A percentile compares a stretch with the other conserved stretches of the same genome.
Conservation (phyloP, 2,888 invertebrate genomes). For the Caenorhabditis sulstoni region DNA sequence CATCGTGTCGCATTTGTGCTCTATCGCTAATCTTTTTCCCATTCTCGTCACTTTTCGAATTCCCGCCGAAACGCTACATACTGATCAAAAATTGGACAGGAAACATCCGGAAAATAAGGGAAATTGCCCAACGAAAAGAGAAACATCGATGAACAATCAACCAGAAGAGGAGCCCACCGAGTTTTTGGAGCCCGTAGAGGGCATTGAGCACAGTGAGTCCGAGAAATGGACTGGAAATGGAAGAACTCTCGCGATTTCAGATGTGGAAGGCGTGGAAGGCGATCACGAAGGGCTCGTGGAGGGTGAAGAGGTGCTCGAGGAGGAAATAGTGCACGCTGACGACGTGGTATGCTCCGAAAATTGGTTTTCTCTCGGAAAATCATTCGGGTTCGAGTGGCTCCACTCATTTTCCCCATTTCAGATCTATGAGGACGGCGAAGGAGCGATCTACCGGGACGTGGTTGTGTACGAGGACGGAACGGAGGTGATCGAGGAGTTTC, state of each 20-base stretch:
- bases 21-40: constrained; percentile 24
- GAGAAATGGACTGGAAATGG: not conserved
- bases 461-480: constrained; percentile 40
- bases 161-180: constrained; percentile 33
- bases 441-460: constrained; percentile 3
- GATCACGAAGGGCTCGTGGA: constrained; percentile 44
- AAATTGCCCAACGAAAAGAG: not conserved
- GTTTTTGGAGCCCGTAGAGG: constrained; percentile 21
- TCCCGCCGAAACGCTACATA: not conserved
- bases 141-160: constrained; percentile 32
- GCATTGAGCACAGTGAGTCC: constrained; percentile 27
- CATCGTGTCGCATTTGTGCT: constrained; percentile 43
- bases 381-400: too few relatives aligned
- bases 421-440: too few relatives aligned
- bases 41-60: constrained; percentile 1
- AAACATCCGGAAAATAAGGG: not conserved
- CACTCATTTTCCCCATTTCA: not conserved
- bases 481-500: constrained; percentile 42
- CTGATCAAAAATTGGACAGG: too few relatives aligned
- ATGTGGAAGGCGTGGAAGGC: constrained; percentile 19
- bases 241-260: not conserved
- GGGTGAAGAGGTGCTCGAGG: constrained; percentile 21
- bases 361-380: too few relatives aligned
- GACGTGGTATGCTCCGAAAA: constrained; percentile 11
- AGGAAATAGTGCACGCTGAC: constrained; percentile 21